phyloP scores from a whole-genome alignment of 2,888 invertebrate species.

The Oxytorus armatus region DNA sequence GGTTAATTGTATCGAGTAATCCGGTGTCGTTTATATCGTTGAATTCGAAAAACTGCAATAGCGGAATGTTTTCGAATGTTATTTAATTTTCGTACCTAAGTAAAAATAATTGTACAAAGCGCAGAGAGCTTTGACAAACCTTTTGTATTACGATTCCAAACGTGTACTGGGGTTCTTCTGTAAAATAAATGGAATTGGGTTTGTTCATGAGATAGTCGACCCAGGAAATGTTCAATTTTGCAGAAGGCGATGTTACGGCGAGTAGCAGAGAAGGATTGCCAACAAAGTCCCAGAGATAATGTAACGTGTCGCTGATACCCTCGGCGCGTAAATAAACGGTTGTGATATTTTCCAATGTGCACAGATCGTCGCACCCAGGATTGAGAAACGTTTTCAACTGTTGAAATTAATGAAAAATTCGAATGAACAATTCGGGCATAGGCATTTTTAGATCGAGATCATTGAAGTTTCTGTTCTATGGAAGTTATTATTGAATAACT shows the following conservation, averaged over 20 bases:
- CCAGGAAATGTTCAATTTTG: constrained; percentile 86
- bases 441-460: too few relatives aligned
- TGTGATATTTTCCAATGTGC: constrained; percentile 81
- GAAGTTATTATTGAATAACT: too few relatives aligned
- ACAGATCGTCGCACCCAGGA: constrained; percentile 80
- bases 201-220: constrained; percentile 78
- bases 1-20: constrained; percentile 77
- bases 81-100: too few relatives aligned
- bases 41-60: constrained; percentile 87
- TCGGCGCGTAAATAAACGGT: constrained; percentile 86
- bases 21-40: constrained; percentile 86
- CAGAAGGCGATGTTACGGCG: constrained; percentile 85
- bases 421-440: too few relatives aligned
- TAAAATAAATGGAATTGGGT: constrained; percentile 82
- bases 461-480: too few relatives aligned
- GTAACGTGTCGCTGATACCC: constrained; percentile 87
- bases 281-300: constrained; percentile 89
- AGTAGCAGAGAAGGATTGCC: constrained; percentile 87
- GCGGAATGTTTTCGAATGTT: too few relatives aligned
- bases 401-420: constrained; percentile 37
- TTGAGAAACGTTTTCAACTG: constrained; percentile 80
- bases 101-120: not conserved
- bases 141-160: constrained; percentile 88
- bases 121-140: constrained; percentile 82
- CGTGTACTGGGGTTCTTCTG: constrained; percentile 85